A percentile compares a stretch with the other conserved stretches of the same genome.
Conservation (phyloP, 2,888 invertebrate genomes). For the Luffia ferchaultella region DNA sequence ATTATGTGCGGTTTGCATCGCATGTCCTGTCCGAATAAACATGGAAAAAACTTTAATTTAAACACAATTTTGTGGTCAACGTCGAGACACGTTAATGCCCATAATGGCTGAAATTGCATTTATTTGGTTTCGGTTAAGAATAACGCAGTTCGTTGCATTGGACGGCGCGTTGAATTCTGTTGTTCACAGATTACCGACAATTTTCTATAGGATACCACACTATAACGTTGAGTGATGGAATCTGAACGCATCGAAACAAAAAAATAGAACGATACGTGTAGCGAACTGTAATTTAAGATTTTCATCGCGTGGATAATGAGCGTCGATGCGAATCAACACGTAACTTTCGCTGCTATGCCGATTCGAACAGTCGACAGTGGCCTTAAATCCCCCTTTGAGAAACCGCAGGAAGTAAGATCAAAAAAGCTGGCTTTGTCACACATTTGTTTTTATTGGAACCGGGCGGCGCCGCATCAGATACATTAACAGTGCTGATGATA, state of each 20-base stretch:
- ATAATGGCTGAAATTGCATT: too few relatives aligned
- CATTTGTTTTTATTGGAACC: conserved; percentile 2
- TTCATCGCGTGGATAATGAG: conserved; percentile 53
- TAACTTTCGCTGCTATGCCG: conserved; percentile 55
- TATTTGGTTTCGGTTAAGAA: too few relatives aligned
- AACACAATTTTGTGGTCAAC: too few relatives aligned
- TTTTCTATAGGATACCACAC: too few relatives aligned
- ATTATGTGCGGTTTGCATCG: too few relatives aligned
- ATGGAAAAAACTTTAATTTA: too few relatives aligned
- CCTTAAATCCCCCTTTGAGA: conserved; percentile 51
- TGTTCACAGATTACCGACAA: too few relatives aligned
- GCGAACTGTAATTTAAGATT: conserved; percentile 48
- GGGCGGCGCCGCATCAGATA: background rate
- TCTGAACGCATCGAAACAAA: conserved; percentile 20
- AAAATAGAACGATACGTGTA: conserved; percentile 42
- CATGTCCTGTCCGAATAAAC: too few relatives aligned
- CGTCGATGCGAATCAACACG: conserved; percentile 42
- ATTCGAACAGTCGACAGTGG: conserved; percentile 31
- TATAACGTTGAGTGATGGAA: too few relatives aligned
- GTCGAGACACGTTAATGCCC: too few relatives aligned
- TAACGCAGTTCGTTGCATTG: too few relatives aligned
- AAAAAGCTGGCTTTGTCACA: conserved; percentile 20
- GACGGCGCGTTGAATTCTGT: too few relatives aligned
- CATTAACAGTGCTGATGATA: conserved; percentile 4
- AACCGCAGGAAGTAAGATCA: conserved; percentile 48